Conservation (phyloP, 2,797 vertebrate genomes). For the Crax fasciolata region DNA sequence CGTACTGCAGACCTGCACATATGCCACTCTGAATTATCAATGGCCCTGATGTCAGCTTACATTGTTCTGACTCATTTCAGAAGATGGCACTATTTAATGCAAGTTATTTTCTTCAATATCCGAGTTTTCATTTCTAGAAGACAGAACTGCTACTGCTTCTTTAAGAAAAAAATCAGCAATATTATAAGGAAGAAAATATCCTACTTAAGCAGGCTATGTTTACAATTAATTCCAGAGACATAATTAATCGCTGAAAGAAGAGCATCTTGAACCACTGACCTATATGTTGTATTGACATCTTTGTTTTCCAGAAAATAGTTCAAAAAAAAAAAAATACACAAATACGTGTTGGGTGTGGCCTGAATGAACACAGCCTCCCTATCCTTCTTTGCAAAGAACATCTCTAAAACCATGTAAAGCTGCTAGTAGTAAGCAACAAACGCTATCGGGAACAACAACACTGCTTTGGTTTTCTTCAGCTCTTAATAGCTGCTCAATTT, state of each 20-base stretch:
- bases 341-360: not conserved
- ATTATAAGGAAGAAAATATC: not conserved
- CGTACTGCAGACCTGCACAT: not conserved
- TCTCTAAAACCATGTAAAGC: not conserved
- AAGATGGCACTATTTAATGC: not conserved
- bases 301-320: not conserved
- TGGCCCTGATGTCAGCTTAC: not conserved
- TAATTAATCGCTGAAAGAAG: not conserved
- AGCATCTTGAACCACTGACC: not conserved
- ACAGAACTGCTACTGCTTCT: not conserved
- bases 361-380: not conserved
- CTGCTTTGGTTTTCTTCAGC: not conserved
- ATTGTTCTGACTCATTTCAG: not conserved
- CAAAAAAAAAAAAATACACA: not conserved
- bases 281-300: not conserved
- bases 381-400: not conserved
- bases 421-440: not conserved
- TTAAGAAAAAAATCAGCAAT: not conserved
- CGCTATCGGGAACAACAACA: accelerated
- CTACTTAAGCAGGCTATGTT: not conserved
- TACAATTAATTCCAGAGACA: not conserved
- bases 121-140: not conserved
- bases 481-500: not conserved
- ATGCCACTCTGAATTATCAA: not conserved
- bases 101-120: not conserved